phyloP scores from a whole-genome alignment of 2,113 vertebrate species.

The Plecotus auritus region DNA sequence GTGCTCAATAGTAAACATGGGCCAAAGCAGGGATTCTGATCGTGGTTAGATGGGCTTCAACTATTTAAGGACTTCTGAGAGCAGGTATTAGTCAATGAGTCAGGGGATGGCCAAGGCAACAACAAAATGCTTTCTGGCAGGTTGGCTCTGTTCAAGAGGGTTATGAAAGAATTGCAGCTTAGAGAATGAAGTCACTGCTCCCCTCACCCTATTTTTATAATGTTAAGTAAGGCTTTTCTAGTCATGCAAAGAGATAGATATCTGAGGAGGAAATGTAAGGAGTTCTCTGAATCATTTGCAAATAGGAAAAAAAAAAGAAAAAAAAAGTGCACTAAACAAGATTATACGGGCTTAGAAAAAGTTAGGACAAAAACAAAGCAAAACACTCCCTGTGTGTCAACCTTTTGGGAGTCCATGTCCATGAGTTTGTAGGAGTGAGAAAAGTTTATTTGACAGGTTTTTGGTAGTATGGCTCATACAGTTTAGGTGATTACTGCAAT shows the following conservation, averaged over 20 bases:
- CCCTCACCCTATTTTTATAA: background rate
- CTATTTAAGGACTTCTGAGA: constrained; percentile 1
- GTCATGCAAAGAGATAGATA: background rate
- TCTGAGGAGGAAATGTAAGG: background rate
- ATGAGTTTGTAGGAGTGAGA: background rate
- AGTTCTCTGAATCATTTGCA: background rate
- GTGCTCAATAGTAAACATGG: background rate
- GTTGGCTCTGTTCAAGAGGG: background rate
- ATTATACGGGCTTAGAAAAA: background rate
- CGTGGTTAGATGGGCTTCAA: background rate
- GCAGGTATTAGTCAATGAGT: background rate
- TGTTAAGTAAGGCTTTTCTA: background rate
- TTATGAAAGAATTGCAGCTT: background rate
- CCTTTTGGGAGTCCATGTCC: accelerated
- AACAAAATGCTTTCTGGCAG: constrained; percentile 1
- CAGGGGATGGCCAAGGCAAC: background rate
- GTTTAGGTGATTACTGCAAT: background rate
- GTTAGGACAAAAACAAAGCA: background rate
- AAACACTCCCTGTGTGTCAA: background rate
- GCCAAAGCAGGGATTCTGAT: background rate
- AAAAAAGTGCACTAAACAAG: background rate
- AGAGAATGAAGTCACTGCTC: background rate
- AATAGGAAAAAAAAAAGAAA: background rate
- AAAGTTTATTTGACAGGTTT: background rate
- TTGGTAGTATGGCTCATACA: background rate